Conservation (phyloP, 2,113 vertebrate genomes). For the Peromyscus californicus region DNA sequence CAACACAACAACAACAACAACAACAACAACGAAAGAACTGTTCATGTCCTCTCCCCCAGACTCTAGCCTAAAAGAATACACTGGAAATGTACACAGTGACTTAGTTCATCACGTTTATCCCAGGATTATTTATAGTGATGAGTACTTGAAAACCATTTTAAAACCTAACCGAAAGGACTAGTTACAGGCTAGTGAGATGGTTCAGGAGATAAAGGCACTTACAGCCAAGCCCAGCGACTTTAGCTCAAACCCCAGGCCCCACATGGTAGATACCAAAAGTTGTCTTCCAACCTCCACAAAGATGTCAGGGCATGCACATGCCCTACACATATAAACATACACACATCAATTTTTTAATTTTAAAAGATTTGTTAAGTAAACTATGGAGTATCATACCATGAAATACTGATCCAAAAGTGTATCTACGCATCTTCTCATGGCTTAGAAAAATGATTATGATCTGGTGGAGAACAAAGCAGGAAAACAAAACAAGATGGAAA, state of each 20-base stretch:
- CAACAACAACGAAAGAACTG: not conserved
- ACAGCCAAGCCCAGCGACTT: not conserved
- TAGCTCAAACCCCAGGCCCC: not conserved
- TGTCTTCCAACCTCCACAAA: not conserved
- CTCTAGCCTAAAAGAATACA: constrained; percentile 15
- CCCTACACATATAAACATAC: not conserved
- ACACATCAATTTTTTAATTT: not conserved
- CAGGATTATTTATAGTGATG: not conserved
- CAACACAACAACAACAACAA: not conserved
- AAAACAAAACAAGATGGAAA: not conserved
- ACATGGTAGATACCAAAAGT: not conserved
- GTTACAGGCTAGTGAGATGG: not conserved
- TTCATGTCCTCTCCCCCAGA: not conserved
- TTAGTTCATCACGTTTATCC: not conserved
- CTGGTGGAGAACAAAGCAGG: not conserved
- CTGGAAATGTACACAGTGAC: not conserved
- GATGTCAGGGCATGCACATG: too few relatives aligned
- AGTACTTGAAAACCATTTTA: constrained; percentile 26
- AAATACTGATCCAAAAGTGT: constrained; percentile 23
- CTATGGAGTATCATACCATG: not conserved
- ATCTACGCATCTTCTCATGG: not conserved
- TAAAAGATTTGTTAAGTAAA: not conserved
- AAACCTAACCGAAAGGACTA: not conserved
- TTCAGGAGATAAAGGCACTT: not conserved
- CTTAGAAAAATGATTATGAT: constrained; percentile 47